Evolutionary conservation across 2,113 vertebrate species (phyloP), one percentile per base, ranked within the genome.

Genomic region (Chlamydotis undulata): DNA sequence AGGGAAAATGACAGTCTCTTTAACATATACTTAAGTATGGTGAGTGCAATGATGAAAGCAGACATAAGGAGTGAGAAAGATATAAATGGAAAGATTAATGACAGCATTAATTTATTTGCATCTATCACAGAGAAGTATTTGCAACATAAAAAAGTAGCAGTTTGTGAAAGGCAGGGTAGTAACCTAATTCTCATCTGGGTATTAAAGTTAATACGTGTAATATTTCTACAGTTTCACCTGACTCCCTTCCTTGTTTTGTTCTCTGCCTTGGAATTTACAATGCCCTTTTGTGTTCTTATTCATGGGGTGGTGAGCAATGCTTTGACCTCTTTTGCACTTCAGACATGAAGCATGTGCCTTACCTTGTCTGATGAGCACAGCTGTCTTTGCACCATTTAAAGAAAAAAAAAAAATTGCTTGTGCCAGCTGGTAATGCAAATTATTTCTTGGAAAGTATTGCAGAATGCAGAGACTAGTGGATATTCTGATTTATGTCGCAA

Each of bases 1-100:
- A 96, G 85, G 78, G 93, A 96, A 94, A 93, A 93, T 97, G 94
- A 97, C 96, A 96, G 92, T 95, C 92, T 96, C 92, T 96, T 96
- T 96, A 97, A 96, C 89, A 96, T 96, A 96, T 91, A 96, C 88
- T 96, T 95, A 96, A 96, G 95, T 93, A 94, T 90, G 90, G 93
- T 96, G 95, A 96, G 96, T 96, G 92, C 92, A 95, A 96, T 24
- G 91, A 95, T 94, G 94, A 96, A 96, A 96, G 95, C 89, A 93
- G 96, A 96, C 96, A 96, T 97, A 96, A 95, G 96, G 94, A 97
- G 89, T 85, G 92, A 95, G 95, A 96, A 94, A 94, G 95, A 97
- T 96, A 96, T 93, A 97, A 97, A 97, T 96, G 94, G 95, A 96
- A 97, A 95, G 96, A 96, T 96, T 97, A 97, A 96, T 96, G 90